Base-by-base conservation (phyloP, 2,113 vertebrate genomes). In the Suncus etruscus region DNA sequence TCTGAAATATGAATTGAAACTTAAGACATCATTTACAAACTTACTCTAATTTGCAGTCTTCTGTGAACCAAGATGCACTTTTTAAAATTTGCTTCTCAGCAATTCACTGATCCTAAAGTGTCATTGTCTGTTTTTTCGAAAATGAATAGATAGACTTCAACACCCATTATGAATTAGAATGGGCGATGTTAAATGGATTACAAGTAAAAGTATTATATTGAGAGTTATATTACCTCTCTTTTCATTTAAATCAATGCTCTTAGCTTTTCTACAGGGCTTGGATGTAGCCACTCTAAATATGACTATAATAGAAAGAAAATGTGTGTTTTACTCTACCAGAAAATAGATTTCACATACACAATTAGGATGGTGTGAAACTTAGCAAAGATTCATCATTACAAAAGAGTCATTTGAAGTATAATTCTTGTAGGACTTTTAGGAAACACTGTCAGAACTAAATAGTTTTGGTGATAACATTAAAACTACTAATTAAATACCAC, bases 21-120 rank as follows among this genome's bases (percentile, higher is more conserved):
- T 73, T 87, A n/a, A 74, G 91, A 82, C 66, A 91, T 85, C 29
- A 77, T 96, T 95, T 96, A 87, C 73, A 94, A 92, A 91, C 29
- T n/a, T 85, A 78, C 1, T 84, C n/a, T 83, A 95, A 75, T 39
- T 75, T 94, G 50, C 58, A 90, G 14, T 88, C 68, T 48, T 86
- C 69, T 77, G n/a, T 78, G 79, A 91, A 88, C 50, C 29, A 92
- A 90, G 72, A 58, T 47, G 2, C 4, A 47, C 31, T 79, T 83
- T 74, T 90, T 11, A 92, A 81, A 94, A 86, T 27, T 58, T 74
- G 12, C 45, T 47, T 92, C 50, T 94, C 88, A 91, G 80, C 47
- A 74, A 70, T 50, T n/a, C 80, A 82, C 25, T 54, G 50, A 68
- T 70, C 39, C 65, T 69, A 31, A 82, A 66, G 39, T 70, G 24